Conservation (phyloP, 2,888 invertebrate species). For the Cetonia aurata region DNA sequence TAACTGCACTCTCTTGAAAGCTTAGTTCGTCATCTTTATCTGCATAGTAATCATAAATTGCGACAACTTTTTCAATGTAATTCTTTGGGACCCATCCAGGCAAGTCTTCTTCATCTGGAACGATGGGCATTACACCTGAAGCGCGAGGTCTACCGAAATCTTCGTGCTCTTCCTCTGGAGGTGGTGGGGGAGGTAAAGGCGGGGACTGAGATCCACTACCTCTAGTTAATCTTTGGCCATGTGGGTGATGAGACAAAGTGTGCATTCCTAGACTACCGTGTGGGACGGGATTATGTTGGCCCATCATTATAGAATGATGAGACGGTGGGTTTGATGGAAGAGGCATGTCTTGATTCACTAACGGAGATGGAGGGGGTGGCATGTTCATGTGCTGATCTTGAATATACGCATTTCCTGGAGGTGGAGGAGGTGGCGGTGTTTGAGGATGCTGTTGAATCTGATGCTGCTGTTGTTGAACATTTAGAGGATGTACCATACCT, state of each 20-base stretch:
- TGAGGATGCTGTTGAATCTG: slow-evolving; percentile 65
- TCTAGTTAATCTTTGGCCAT: slow-evolving; percentile 50
- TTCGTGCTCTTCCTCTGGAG: slow-evolving; percentile 84
- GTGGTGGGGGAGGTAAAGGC: slow-evolving; percentile 89
- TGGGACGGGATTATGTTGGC: slow-evolving; percentile 64
- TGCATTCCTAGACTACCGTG: slow-evolving; percentile 66
- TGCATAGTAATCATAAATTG: slow-evolving; percentile 98
- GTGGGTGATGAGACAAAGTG: slow-evolving; percentile 68
- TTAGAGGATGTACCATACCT: slow-evolving; percentile 89
- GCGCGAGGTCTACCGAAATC: slow-evolving; percentile 79
- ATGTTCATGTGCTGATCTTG: slow-evolving; percentile 76
- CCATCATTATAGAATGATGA: slow-evolving; percentile 63
- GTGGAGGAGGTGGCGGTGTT: slow-evolving; percentile 75
- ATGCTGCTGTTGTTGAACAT: slow-evolving; percentile 58
- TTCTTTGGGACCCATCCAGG: slow-evolving; percentile 96
- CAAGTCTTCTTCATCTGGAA: slow-evolving; percentile 88
- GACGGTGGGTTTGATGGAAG: slow-evolving; percentile 68
- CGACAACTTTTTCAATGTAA: slow-evolving; percentile 97
- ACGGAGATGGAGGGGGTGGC: slow-evolving; percentile 90
- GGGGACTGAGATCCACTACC: slow-evolving; percentile 80
- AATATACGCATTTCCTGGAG: slow-evolving; percentile 69
- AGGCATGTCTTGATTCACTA: slow-evolving; percentile 72
- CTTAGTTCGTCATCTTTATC: slow-evolving; percentile 98
- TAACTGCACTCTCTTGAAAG: slow-evolving; percentile 96
- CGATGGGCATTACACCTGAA: slow-evolving; percentile 75